These are phyloP conservation scores for Silvanus unidentatus DNA, from an alignment of 2,888 invertebrate genomes.

Conservation along the genomic window DNA sequence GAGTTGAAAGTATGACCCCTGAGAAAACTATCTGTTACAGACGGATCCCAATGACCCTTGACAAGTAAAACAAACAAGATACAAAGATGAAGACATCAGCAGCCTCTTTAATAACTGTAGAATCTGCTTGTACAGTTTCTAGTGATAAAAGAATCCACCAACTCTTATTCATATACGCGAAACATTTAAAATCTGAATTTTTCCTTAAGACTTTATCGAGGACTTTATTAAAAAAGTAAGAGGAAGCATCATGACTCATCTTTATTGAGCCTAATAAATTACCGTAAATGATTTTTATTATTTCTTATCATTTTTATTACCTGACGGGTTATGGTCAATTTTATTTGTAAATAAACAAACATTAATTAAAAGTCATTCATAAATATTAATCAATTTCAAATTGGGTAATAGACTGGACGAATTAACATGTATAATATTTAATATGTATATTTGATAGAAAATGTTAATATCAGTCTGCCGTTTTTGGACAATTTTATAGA, in stretches of 20 bases:
- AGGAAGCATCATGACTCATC: no score
- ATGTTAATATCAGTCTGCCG: no score
- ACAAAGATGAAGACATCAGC: conserved; percentile 5
- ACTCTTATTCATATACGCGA: no score
- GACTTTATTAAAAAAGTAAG: no score
- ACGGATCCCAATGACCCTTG: conserved; percentile 23
- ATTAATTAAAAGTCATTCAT: not conserved
- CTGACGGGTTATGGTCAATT: conserved; percentile 1
- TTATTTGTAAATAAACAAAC: conserved; percentile 1
- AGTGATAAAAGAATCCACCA: no score
- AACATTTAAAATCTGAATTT: no score
- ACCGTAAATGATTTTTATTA: not conserved
- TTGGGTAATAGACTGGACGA: no score
- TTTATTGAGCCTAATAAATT: not conserved
- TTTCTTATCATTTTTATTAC: not conserved
- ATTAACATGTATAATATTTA: no score
- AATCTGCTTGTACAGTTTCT: no score
- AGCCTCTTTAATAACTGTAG: not conserved
- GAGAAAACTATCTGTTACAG: conserved; percentile 23
- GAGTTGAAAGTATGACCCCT: conserved; percentile 25
- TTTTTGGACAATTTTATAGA: no score
- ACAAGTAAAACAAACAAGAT: conserved; percentile 23
- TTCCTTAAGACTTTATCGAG: no score
- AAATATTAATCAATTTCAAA: not conserved
- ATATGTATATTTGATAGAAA: not conserved